Conservation (phyloP, 2,797 vertebrate species). For the Fratercula arctica region DNA sequence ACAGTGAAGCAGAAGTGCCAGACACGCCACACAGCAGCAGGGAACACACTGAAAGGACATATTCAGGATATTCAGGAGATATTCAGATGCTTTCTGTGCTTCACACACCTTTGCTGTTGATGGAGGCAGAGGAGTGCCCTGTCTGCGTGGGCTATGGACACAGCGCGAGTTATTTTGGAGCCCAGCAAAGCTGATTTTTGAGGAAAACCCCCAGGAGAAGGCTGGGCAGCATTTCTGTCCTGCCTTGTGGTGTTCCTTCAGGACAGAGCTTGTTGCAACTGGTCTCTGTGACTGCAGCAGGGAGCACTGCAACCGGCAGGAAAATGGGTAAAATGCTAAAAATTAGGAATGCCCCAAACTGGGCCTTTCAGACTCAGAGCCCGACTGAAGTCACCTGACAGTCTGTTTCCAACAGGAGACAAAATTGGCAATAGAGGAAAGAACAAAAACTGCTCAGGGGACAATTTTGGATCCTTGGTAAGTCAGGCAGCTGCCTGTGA, state of each 20-base stretch:
- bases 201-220: background rate
- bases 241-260: background rate
- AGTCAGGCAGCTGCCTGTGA: background rate
- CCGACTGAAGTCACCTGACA: rapidly evolving
- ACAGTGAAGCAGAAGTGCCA: background rate
- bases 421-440: background rate
- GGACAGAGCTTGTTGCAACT: background rate
- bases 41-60: background rate
- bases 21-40: background rate
- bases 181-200: background rate
- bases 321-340: background rate
- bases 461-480: background rate
- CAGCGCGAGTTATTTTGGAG: rapidly evolving
- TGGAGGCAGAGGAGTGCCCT: background rate
- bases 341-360: background rate
- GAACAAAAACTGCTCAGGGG: background rate
- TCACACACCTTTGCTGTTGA: background rate
- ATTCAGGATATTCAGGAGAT: background rate
- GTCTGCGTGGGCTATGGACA: background rate
- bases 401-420: background rate
- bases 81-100: background rate
- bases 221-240: background rate
- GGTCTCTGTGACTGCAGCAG: background rate
- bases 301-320: background rate
- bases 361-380: background rate